These are phyloP conservation scores for Dermolepida albohirtum DNA, from an alignment of 2,888 invertebrate genomes.

Conservation along the genomic window DNA sequence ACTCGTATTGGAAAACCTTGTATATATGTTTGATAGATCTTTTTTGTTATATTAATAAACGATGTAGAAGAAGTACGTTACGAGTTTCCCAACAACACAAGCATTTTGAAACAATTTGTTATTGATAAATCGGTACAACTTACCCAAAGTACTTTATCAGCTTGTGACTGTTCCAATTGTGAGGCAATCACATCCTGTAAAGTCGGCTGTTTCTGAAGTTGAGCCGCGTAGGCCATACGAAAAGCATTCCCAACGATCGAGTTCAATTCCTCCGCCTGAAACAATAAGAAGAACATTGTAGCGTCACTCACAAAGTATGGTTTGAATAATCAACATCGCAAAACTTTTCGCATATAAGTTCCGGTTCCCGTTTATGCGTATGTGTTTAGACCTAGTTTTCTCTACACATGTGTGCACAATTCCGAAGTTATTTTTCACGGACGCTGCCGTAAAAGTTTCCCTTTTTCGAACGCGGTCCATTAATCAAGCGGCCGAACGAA, in stretches of 20 bases:
- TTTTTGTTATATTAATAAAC: too few species aligned
- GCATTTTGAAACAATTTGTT: background rate
- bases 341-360: conserved; percentile 34
- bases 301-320: background rate
- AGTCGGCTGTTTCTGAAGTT: conserved; percentile 77
- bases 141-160: conserved; percentile 68
- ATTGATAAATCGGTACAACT: conserved; percentile 43
- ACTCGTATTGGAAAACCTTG: too few species aligned
- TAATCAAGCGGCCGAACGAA: conserved; percentile 57
- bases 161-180: conserved; percentile 64
- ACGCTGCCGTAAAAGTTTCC: conserved; percentile 48
- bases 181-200: conserved; percentile 78
- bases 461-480: conserved; percentile 52
- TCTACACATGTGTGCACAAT: conserved; percentile 15
- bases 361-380: conserved; percentile 5
- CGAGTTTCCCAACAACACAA: too few species aligned
- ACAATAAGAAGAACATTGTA: conserved; percentile 53
- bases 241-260: conserved; percentile 90
- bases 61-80: too few species aligned
- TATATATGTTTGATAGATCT: too few species aligned
- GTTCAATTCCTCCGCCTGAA: conserved; percentile 88
- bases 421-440: conserved; percentile 52
- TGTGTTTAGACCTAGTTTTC: conserved; percentile 26
- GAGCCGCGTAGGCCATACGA: conserved; percentile 91
- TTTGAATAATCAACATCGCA: conserved; percentile 1